These are phyloP conservation scores for Plebejus anna DNA, from an alignment of 2,888 invertebrate species.

Conservation along the genomic window DNA sequence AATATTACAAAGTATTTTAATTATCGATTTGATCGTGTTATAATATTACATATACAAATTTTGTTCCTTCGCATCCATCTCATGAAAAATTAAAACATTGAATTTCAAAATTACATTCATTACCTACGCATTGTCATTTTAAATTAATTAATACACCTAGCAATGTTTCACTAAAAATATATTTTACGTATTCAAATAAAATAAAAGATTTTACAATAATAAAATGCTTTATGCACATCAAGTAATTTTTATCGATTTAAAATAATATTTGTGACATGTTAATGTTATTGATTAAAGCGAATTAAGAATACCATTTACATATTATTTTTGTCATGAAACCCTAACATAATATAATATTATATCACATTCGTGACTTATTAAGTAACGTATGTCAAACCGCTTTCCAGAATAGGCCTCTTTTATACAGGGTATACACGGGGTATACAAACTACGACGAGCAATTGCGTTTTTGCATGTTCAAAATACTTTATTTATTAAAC, in stretches of 20 bases:
- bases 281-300: background rate
- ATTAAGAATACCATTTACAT: background rate
- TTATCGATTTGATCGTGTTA: background rate
- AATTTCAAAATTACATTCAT: conserved; percentile 1
- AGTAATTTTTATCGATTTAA: background rate
- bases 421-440: background rate
- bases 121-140: background rate
- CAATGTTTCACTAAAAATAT: background rate
- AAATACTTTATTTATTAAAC: background rate
- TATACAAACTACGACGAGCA: background rate
- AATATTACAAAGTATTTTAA: background rate
- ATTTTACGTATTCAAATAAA: conserved; percentile 3
- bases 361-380: conserved; percentile 25
- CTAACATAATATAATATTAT: background rate
- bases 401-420: conserved; percentile 16
- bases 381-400: conserved; percentile 11
- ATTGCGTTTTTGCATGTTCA: background rate
- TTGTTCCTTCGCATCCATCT: background rate
- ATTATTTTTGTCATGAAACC: conserved; percentile 24
- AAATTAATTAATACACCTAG: background rate
- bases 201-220: background rate
- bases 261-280: conserved; percentile 9
- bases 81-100: background rate
- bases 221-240: background rate
- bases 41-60: background rate